These are phyloP conservation scores for Harmothoe impar DNA, from an alignment of 2,888 invertebrate species.

Conservation along the genomic window DNA sequence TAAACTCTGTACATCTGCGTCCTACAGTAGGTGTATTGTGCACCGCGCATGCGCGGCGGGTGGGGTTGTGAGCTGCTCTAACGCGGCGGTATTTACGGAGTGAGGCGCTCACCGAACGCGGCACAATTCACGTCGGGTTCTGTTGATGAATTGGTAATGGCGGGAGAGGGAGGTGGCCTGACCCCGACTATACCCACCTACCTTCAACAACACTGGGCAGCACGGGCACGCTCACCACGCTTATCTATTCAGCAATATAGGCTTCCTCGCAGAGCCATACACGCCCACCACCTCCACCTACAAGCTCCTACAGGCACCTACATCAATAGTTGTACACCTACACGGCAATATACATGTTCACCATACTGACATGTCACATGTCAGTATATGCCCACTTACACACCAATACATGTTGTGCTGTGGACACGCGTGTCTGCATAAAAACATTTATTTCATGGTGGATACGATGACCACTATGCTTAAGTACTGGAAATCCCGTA, in stretches of 20 bases:
- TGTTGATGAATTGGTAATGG: conserved; percentile 26
- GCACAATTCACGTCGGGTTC: conserved; percentile 11
- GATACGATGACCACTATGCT: too few relatives aligned
- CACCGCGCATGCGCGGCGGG: background rate
- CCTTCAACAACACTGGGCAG: background rate
- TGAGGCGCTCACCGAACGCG: background rate
- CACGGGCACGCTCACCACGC: background rate
- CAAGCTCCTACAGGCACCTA: too few relatives aligned
- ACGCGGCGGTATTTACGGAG: conserved; percentile 1
- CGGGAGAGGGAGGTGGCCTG: background rate
- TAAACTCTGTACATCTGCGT: background rate
- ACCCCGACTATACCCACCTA: background rate
- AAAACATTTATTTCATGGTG: too few relatives aligned
- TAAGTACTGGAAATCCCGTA: too few relatives aligned
- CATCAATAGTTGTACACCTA: too few relatives aligned
- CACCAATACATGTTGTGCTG: too few relatives aligned
- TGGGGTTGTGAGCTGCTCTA: background rate
- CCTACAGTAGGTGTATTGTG: background rate
- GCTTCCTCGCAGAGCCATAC: background rate
- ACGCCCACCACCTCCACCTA: background rate
- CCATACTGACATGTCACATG: too few relatives aligned
- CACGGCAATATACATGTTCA: too few relatives aligned
- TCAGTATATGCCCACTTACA: too few relatives aligned
- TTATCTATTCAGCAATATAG: too few relatives aligned
- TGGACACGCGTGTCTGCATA: too few relatives aligned